Evolutionary conservation across 30 jellyfish, hydroid and myxozoan species (phyloP).

Genomic region (Pseudorhiza aurosa): DNA sequence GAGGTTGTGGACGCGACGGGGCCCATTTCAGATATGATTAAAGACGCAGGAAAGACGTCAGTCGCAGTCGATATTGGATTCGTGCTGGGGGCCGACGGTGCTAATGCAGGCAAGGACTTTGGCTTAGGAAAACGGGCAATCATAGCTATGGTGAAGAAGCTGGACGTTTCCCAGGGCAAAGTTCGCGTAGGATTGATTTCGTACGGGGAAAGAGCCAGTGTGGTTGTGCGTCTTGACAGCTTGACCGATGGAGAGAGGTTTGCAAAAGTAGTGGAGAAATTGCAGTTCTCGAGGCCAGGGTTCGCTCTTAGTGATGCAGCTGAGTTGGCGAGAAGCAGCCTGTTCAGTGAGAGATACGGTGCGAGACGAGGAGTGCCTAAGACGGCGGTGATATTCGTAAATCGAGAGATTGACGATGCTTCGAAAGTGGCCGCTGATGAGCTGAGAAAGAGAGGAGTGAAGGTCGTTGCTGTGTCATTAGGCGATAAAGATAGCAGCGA

Average conservation of each 20-base stretch:
- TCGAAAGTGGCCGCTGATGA: slow-evolving; percentile 5
- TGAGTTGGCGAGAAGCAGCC: slow-evolving; percentile 32
- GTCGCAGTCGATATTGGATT: slow-evolving; percentile 43
- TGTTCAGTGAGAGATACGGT: slow-evolving; percentile 31
- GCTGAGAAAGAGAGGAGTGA: slow-evolving; percentile 9
- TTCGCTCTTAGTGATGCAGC: slow-evolving; percentile 42
- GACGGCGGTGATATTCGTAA: slow-evolving; percentile 55
- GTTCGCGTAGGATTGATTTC: slow-evolving; percentile 2
- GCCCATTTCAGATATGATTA: not conserved
- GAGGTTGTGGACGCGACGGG: not conserved
- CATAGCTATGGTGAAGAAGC: slow-evolving; percentile 1
- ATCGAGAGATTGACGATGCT: not conserved
- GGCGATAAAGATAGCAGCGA: slow-evolving; percentile 16
- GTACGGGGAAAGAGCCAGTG: slow-evolving; percentile 19
- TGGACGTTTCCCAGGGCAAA: not conserved
- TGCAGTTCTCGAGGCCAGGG: not conserved
- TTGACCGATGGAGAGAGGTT: not conserved
- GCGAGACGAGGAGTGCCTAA: slow-evolving; percentile 42
- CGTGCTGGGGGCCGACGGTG: slow-evolving; percentile 52
- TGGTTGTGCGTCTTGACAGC: not conserved
- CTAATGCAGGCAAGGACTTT: slow-evolving; percentile 29
- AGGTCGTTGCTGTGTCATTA: slow-evolving; percentile 26
- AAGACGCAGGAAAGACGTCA: slow-evolving; percentile 3
- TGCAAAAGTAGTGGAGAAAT: not conserved
- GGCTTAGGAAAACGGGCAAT: not conserved